Base-by-base conservation (phyloP, 1,140 invertebrate species). In the Drosophila ananassae region DNA sequence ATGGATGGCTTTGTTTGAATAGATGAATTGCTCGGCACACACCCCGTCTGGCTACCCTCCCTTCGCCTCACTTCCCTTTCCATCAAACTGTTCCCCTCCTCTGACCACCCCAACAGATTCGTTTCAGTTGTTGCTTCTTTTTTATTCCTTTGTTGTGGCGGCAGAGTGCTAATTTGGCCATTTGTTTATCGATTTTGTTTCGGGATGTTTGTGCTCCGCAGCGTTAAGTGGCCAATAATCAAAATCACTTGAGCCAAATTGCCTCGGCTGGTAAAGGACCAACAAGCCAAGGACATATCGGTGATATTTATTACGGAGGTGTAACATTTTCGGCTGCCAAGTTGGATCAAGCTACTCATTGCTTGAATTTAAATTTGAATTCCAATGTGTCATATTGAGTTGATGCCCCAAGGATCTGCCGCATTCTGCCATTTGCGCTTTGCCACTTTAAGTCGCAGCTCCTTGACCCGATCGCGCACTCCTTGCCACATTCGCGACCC, bases 1-100 rank as follows among this genome's bases (percentile, higher is more conserved):
- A 89, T 89, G 84, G 64, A 89, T 83, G 79, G 83, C 83, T 87
- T 89, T 87, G 83, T 89, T 87, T 82, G 83, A 73, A 77, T 83
- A 89, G 83, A 87, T 87, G 83, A 87, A 87, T 87, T 73, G 83
- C 83, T 28, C 60, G 78, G 79, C 78, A 56, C 69, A 66, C 74
- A 82, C 44, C 47, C 74, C 51, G 72, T 64, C 58, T 41, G 59
- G 25, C 44, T 4, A 17, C 6, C 10, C 0, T 34, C 17, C 30
- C 32, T 54, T 60, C 53, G 22, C 46, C 53, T 47, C 63, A 21
- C 56, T 54, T 28, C 25, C 46, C 25, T 8, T 21, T 17, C 1
- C 17, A 17, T 0, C 1, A 25, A 28, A 32, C 24, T 52, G 41
- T 12, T n/a, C 17, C 37, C 44, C 13, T 2, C 51, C 12, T 32